Percentiles rank a stretch among this genome's conserved stretches.
Conservation (phyloP, 2,797 vertebrate species). For the Mus spretus region DNA sequence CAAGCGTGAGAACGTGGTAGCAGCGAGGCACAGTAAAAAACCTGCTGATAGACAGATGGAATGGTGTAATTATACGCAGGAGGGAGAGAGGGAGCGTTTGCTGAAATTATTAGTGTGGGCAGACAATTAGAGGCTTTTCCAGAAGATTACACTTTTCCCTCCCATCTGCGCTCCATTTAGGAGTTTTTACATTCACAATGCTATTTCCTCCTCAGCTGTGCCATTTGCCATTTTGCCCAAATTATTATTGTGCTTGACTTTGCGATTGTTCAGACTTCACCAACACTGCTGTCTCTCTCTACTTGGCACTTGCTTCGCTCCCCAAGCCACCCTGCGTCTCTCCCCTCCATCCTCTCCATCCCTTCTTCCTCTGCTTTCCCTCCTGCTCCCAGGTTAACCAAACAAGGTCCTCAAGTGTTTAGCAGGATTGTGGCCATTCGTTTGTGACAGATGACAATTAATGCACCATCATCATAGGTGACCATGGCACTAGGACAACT, state of each 20-base stretch:
- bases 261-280: background rate
- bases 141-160: conserved; percentile 92
- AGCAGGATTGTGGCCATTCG: background rate
- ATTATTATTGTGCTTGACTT: conserved; percentile 81
- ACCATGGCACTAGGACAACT: background rate
- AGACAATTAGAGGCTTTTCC: conserved; percentile 93
- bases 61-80: conserved; percentile 93
- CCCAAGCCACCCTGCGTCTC: background rate
- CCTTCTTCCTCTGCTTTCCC: background rate
- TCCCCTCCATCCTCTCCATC: background rate
- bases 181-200: conserved; percentile 80
- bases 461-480: background rate
- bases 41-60: conserved; percentile 94
- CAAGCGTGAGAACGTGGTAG: conserved; percentile 79
- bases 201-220: conserved; percentile 85
- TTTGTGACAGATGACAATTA: background rate
- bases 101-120: conserved; percentile 91
- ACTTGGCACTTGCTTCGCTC: background rate
- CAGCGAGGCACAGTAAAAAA: conserved; percentile 87
- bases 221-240: conserved; percentile 80
- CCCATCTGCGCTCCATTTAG: conserved; percentile 89
- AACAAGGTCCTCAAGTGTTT: background rate
- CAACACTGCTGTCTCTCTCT: background rate
- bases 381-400: background rate
- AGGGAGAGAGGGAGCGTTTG: conserved; percentile 88